Evolutionary conservation across 2,888 invertebrate species (phyloP).

Genomic region (Mesorhabditis belari): DNA sequence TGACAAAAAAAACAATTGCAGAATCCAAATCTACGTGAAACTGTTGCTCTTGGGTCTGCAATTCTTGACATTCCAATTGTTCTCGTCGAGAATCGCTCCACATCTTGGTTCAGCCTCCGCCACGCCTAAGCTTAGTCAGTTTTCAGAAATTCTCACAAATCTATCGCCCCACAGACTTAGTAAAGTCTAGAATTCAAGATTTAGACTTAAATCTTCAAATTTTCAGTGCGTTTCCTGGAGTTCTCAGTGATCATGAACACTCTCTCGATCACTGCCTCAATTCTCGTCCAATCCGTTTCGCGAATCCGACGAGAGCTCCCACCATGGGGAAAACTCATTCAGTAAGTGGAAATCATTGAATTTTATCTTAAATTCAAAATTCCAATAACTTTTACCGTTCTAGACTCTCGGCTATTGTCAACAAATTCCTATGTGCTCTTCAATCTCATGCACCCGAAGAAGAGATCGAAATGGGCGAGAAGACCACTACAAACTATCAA

Average conservation of each 20-base stretch:
- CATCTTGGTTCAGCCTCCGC: slow-evolving; percentile 43
- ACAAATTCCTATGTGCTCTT: slow-evolving; percentile 44
- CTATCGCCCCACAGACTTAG: background rate
- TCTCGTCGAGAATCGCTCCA: slow-evolving; percentile 44
- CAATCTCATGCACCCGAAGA: slow-evolving; percentile 38
- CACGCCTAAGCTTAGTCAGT: slow-evolving; percentile 45
- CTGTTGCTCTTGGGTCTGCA: slow-evolving; percentile 48
- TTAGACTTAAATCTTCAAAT: background rate
- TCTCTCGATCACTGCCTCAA: slow-evolving; percentile 38
- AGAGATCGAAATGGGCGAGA: slow-evolving; percentile 32
- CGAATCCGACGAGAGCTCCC: slow-evolving; percentile 41
- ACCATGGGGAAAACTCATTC: slow-evolving; percentile 43
- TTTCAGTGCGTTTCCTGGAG: slow-evolving; percentile 49
- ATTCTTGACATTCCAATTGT: slow-evolving; percentile 47
- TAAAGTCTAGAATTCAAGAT: background rate
- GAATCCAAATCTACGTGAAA: slow-evolving; percentile 39
- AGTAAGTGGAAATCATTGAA: slow-evolving; percentile 12
- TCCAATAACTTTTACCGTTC: slow-evolving; percentile 7
- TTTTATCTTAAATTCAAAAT: background rate
- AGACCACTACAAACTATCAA: slow-evolving; percentile 29
- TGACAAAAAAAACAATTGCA: background rate
- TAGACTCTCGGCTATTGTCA: slow-evolving; percentile 44
- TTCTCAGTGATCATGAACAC: slow-evolving; percentile 46
- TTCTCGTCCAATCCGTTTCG: slow-evolving; percentile 33
- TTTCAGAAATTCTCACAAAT: background rate